Conservation (phyloP, 2,797 vertebrate genomes). For the Tenualosa thibaudeaui region DNA sequence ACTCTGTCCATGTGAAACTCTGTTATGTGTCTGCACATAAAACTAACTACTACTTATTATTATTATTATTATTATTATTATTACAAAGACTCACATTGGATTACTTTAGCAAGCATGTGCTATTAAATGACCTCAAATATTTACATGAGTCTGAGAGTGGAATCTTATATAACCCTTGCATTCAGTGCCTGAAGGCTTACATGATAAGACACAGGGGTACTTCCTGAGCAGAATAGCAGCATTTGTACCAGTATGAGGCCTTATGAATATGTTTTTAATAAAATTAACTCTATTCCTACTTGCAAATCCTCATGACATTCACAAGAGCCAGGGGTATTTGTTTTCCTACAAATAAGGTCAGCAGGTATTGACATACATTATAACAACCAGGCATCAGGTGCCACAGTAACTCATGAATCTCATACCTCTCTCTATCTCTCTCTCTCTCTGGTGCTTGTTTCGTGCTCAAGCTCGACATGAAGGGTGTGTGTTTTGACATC, state of each 20-base stretch:
- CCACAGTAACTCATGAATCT: neutral
- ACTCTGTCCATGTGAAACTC: neutral
- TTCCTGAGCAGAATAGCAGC: neutral
- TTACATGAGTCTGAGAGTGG: neutral
- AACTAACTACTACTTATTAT: neutral
- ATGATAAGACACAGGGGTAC: neutral
- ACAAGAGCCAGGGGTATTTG: neutral
- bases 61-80: no score
- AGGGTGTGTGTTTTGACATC: slow-evolving; percentile 84
- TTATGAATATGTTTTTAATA: neutral
- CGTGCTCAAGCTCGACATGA: neutral
- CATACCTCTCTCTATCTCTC: neutral
- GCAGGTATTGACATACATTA: neutral
- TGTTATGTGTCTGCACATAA: neutral
- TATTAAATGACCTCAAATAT: neutral
- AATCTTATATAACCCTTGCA: neutral
- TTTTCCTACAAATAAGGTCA: neutral
- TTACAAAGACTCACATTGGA: no score
- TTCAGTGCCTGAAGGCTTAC: neutral
- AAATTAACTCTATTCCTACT: neutral
- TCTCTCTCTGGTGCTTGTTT: neutral
- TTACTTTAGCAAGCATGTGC: no score
- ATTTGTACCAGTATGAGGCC: neutral
- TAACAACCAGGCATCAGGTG: neutral
- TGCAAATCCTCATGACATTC: neutral